Evolutionary conservation across 2,888 invertebrate genomes (phyloP).

Genomic region (Conops quadrifasciatus): DNA sequence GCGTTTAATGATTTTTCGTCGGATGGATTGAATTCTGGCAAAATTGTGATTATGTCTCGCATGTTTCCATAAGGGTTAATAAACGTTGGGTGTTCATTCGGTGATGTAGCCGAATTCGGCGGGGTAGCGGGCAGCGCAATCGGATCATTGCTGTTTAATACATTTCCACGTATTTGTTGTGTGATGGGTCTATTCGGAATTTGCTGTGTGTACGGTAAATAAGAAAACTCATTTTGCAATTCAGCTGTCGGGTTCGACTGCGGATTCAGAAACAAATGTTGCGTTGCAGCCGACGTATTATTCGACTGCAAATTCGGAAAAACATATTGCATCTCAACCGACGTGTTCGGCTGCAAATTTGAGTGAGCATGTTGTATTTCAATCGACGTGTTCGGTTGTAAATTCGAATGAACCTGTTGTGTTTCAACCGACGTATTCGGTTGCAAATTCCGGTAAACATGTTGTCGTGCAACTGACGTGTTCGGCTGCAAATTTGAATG

Average conservation of each 20-base stretch:
- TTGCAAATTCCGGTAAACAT: not conserved
- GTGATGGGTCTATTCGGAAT: not conserved
- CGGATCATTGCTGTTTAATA: not conserved
- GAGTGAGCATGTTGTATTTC: not conserved
- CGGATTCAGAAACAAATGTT: not conserved
- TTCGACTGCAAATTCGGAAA: not conserved
- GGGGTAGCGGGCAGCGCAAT: not conserved
- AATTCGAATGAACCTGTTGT: not conserved
- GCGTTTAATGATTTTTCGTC: slow-evolving; percentile 31
- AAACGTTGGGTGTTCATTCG: too few relatives aligned
- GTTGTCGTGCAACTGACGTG: not conserved
- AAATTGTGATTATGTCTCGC: slow-evolving; percentile 1
- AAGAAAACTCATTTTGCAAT: not conserved
- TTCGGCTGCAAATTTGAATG: not conserved
- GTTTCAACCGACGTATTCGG: slow-evolving; percentile 2
- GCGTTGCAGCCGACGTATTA: not conserved
- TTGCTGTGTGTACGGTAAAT: not conserved
- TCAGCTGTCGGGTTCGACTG: not conserved
- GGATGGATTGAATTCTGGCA: slow-evolving; percentile 2
- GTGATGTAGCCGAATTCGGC: too few relatives aligned
- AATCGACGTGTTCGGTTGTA: not conserved
- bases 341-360: not conserved
- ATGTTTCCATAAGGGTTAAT: slow-evolving; percentile 2
- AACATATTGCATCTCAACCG: not conserved
- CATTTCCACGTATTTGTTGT: not conserved